Evolutionary conservation across 2,797 vertebrate species (phyloP), one percentile per base, ranked within the genome.

Genomic region (Coregonus ussuriensis): DNA sequence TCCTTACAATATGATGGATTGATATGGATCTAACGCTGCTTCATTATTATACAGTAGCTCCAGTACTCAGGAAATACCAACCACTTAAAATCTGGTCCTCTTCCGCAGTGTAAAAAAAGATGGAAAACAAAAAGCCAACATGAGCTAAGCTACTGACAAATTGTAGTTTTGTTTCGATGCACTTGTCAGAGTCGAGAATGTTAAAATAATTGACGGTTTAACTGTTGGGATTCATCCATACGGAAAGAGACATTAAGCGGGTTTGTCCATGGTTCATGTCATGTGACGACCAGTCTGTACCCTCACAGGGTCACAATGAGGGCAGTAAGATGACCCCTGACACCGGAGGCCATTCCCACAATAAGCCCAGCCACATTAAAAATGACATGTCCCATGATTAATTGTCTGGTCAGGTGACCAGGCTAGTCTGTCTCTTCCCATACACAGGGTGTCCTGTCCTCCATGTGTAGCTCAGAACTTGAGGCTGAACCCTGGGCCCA

Each of bases 401-500:
- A 78, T 52, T 74, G 81, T 68, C 31, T 79, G 79, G 54, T 72
- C 35, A 51, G 52, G 3, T 13, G 4, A 25, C 66, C 74, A 47
- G 76, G 68, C 69, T 79, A 47, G 18, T 13, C 25, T 79, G 65
- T 67, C 15, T 31, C 31, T 25, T 59, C n/a, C n/a, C 14, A 33
- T 25, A 69, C 29, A n/a, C 71, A 15, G 21, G 37, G 54, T 54
- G n/a, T 62, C 52, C 62, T 54, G 72, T n/a, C 53, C 3, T 33
- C 68, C 14, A 70, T 6, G 25, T 21, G 51, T 9, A 35, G 53
- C 77, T 96, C 89, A 99, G 85, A 99, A 99, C 81, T 99, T 99
- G 77, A 99, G 96, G 92, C 97, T 99, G 91, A 99, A 99, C 37
- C 98, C 98, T 0, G 97, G 97, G 0, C 98, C 98, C 0, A 97